Base-by-base conservation (phyloP, 2,888 invertebrate species). In the Coremacera marginata region DNA sequence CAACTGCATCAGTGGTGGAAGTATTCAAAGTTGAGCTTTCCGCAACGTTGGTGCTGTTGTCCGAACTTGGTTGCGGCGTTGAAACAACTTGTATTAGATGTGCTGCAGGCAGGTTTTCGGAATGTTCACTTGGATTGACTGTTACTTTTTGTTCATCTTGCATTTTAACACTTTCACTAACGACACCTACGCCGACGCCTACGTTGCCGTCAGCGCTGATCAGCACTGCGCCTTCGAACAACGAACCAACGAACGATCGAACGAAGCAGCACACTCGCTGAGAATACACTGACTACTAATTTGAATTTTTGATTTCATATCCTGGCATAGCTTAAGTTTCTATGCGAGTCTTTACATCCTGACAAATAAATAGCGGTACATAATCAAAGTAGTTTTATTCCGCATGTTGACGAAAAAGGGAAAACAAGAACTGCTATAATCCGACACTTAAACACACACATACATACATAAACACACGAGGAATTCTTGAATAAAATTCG, bases 401-500 rank as follows among this genome's bases (percentile, higher is more conserved):
- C 49, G 44, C 7, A 31, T 44, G 31, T 51, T 25, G 16, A 52
- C 27, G 51, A 27, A 27, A 70, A 70, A 52, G 31, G n/a, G 31
- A 70, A 70, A 70, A 51, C 31, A 19, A n/a, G 68, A 14, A 52
- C 25, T 14, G 51, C 14, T 68, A 19, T 27, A 19, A 52, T 11
- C 49, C 49, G 3, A 22, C 49, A 27, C 51, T 14, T 25, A 31
- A 7, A 16, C 52, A 55, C 70, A 55, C 27, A 70, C 55, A 70
- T 27, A 49, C 16, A 22, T 25, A 68, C 22, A 70, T 3, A 27
- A 34, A 70, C 52, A 49, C 55, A 73, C 37, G 31, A 55, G 55
- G n/a, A 34, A 71, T 65, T 65, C 16, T 25, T 52, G 5, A 51
- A 72, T n/a, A 72, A 77, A 77, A 77, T 75, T 75, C 51, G 76